Evolutionary conservation across 1,140 invertebrate species (phyloP).

Genomic region (Cryptotermes secundus): DNA sequence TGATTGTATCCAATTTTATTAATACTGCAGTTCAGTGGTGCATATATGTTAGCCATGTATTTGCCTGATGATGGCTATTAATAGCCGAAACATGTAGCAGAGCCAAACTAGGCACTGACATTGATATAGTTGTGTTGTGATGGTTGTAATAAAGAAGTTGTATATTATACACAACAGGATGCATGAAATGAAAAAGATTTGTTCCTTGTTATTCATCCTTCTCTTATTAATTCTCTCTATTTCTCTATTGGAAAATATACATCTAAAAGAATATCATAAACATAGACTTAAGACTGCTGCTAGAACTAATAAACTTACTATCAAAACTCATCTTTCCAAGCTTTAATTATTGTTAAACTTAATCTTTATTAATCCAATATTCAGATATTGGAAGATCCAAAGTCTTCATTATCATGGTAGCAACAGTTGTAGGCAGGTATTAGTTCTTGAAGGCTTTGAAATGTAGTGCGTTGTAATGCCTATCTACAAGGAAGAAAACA

Average conservation of each 20-base stretch:
- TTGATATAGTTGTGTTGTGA: too few relatives aligned
- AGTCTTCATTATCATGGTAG: slow-evolving; percentile 27
- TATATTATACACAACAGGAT: too few relatives aligned
- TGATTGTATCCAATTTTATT: too few relatives aligned
- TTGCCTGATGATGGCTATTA: too few relatives aligned
- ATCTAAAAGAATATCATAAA: slow-evolving; percentile 8
- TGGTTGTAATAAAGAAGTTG: too few relatives aligned
- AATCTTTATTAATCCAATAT: slow-evolving; percentile 15
- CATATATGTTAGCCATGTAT: too few relatives aligned
- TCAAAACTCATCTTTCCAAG: slow-evolving; percentile 24
- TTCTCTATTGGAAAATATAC: slow-evolving; percentile 18
- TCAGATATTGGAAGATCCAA: slow-evolving; percentile 24
- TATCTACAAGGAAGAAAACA: background rate
- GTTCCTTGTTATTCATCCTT: background rate
- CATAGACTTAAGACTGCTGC: slow-evolving; percentile 10
- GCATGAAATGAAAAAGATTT: too few relatives aligned
- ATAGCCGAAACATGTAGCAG: too few relatives aligned
- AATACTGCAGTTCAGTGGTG: too few relatives aligned
- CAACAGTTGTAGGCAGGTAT: background rate
- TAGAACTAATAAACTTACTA: background rate
- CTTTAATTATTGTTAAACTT: slow-evolving; percentile 23
- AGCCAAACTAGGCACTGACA: too few relatives aligned
- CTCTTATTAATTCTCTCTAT: background rate
- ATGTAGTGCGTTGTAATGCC: slow-evolving; percentile 15
- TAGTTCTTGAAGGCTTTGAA: background rate